phyloP scores from a whole-genome alignment of 2,797 vertebrate species.

The Pseudochaenichthys georgianus region DNA sequence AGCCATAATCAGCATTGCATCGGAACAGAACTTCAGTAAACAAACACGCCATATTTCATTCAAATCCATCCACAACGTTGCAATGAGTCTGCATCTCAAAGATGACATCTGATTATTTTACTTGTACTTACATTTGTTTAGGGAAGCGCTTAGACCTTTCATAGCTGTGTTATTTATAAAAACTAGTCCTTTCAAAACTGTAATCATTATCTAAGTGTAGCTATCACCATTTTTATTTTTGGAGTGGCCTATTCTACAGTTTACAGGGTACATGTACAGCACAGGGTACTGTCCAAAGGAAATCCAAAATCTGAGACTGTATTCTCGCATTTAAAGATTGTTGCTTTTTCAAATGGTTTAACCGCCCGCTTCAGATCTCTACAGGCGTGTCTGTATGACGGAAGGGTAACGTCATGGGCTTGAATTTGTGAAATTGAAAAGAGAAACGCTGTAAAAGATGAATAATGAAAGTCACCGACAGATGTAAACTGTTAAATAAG shows the following conservation, averaged over 20 bases:
- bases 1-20: not conserved
- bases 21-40: not conserved
- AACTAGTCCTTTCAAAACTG: not conserved
- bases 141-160: not conserved
- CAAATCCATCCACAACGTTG: not conserved
- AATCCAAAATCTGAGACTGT: conserved; percentile 6
- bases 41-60: not conserved
- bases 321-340: not conserved
- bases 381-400: not conserved
- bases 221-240: conserved; percentile 13
- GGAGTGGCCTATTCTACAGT: conserved; percentile 6
- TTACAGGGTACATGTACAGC: conserved; percentile 57
- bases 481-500: conserved; percentile 16
- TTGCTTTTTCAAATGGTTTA: not conserved
- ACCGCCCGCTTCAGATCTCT: conserved; percentile 23
- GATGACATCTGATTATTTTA: not conserved
- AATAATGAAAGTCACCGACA: not conserved
- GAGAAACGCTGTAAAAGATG: conserved; percentile 5
- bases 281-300: conserved; percentile 55
- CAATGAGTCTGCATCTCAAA: not conserved
- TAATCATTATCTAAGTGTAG: conserved; percentile 18
- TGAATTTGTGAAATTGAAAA: conserved; percentile 27
- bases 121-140: not conserved
- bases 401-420: conserved; percentile 23
- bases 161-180: conserved; percentile 7